Conservation (phyloP, 2,888 invertebrate genomes). For the Drosophila aldrichi region DNA sequence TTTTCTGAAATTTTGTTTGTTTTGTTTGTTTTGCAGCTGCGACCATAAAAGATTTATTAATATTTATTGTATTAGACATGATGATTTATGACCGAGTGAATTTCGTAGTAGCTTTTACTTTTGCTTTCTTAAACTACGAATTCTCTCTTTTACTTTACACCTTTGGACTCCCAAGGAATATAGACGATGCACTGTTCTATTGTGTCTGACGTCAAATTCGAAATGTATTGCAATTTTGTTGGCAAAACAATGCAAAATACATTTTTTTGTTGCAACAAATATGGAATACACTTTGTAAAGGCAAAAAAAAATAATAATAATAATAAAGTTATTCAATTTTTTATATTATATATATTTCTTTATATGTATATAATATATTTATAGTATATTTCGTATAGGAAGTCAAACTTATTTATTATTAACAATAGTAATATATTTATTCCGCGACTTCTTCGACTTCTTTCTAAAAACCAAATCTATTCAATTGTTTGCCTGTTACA, state of each 20-base stretch:
- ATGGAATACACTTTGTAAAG: constrained; percentile 28
- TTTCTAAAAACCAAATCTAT: not conserved
- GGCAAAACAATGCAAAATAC: constrained; percentile 41
- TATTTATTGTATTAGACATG: not conserved
- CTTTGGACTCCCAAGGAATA: constrained; percentile 7
- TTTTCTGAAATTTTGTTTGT: too few relatives aligned
- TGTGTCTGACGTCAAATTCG: constrained; percentile 62
- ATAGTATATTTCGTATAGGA: too few relatives aligned
- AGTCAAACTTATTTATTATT: too few relatives aligned
- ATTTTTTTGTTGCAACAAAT: not conserved
- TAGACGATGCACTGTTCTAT: constrained; percentile 20
- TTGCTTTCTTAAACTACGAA: not conserved
- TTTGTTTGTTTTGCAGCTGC: not conserved
- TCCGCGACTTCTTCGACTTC: too few relatives aligned
- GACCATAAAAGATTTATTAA: not conserved
- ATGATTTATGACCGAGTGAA: not conserved
- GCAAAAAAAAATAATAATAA: not conserved
- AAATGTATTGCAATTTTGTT: constrained; percentile 40
- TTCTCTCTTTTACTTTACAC: not conserved
- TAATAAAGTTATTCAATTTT: not conserved
- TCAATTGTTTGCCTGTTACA: not conserved
- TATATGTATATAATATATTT: not conserved
- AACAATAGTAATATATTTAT: too few relatives aligned
- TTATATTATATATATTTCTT: not conserved
- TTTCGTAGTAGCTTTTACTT: not conserved